Evolutionary conservation across 2,113 vertebrate genomes (phyloP).

Genomic region (Lutjanus erythropterus): DNA sequence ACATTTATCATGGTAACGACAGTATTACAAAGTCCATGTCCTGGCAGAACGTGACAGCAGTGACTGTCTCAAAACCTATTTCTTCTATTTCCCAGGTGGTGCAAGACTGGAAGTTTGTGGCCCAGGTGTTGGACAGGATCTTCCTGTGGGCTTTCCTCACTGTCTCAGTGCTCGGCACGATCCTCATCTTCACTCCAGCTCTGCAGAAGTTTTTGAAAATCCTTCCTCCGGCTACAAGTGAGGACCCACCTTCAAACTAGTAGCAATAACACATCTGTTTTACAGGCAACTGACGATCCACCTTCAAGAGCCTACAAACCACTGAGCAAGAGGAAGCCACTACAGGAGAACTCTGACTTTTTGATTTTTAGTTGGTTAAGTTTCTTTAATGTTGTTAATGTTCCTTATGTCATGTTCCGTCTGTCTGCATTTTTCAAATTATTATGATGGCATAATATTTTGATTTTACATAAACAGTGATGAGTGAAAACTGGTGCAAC

Average conservation of each 20-base stretch:
- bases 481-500: background rate
- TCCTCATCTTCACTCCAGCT: constrained; percentile 96
- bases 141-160: constrained; percentile 95
- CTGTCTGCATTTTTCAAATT: background rate
- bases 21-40: too few species aligned
- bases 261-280: constrained; percentile 5
- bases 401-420: background rate
- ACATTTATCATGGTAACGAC: too few species aligned
- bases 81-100: constrained; percentile 87
- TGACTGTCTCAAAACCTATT: too few species aligned
- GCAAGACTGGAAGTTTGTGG: constrained; percentile 98
- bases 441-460: background rate
- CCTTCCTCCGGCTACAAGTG: constrained; percentile 64
- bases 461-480: background rate
- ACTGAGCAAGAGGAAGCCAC: constrained; percentile 7
- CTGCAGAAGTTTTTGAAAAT: constrained; percentile 89
- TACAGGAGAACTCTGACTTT: background rate
- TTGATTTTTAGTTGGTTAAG: background rate
- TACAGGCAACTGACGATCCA: background rate
- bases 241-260: constrained; percentile 61
- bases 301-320: constrained; percentile 15
- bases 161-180: constrained; percentile 90
- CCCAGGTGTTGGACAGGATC: constrained; percentile 96
- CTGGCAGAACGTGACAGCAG: too few species aligned
- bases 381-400: constrained; percentile 29